Conservation (phyloP, 2,113 vertebrate species). For the Numida meleagris region DNA sequence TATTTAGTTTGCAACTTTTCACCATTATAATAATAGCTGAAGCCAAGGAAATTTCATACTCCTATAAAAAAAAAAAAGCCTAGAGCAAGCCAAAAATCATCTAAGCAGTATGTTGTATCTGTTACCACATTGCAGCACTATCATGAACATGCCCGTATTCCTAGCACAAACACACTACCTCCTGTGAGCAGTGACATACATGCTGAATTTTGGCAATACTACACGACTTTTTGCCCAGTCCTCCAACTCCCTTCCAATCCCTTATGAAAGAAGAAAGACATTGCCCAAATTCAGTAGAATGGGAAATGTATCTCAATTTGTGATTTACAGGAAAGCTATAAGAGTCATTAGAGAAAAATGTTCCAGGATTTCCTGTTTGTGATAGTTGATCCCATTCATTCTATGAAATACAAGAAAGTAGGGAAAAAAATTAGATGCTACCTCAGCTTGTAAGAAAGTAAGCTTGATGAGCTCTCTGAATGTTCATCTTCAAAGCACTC, state of each 20-base stretch:
- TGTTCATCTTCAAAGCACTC: conserved; percentile 85
- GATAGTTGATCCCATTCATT: not conserved
- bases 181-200: not conserved
- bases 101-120: not conserved
- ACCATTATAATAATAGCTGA: conserved; percentile 1
- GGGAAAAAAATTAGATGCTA: conserved; percentile 32
- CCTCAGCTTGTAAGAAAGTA: conserved; percentile 83
- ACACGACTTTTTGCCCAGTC: not conserved
- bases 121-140: not conserved
- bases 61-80: not conserved
- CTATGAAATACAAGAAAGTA: not conserved
- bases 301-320: not conserved
- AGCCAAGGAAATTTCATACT: conserved; percentile 21
- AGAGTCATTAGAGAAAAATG: not conserved
- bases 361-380: not conserved
- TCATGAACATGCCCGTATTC: not conserved
- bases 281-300: not conserved
- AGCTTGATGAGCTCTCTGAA: conserved; percentile 81
- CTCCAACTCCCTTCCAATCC: not conserved
- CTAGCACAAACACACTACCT: not conserved
- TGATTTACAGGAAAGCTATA: not conserved
- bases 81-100: conserved; percentile 25
- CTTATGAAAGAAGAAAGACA: conserved; percentile 17
- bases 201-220: conserved; percentile 27
- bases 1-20: not conserved